phyloP scores from a whole-genome alignment of 2,113 vertebrate species.

The Poicephalus gulielmi region DNA sequence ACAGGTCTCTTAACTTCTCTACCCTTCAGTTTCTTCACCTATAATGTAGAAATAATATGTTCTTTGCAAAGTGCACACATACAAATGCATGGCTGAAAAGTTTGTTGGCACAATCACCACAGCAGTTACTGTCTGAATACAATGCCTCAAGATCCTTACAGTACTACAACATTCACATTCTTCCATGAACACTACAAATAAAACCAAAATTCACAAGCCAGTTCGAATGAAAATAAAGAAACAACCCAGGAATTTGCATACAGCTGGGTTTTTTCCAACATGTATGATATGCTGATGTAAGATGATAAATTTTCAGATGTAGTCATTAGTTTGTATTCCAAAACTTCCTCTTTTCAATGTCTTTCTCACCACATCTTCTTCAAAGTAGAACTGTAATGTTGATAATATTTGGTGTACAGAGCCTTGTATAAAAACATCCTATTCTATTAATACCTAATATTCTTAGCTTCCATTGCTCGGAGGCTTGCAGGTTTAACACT shows the following conservation, averaged over 20 bases:
- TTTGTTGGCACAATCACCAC: accelerated
- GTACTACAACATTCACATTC: not conserved
- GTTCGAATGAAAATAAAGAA: not conserved
- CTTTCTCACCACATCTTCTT: not conserved
- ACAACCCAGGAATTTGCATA: not conserved
- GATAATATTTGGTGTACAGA: not conserved
- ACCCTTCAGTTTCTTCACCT: not conserved
- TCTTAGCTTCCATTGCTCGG: not conserved
- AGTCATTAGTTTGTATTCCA: not conserved
- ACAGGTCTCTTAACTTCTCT: not conserved
- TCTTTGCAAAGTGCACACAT: not conserved
- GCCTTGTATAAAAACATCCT: not conserved
- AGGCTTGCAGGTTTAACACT: not conserved
- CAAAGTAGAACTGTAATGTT: not conserved
- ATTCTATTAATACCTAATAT: not conserved
- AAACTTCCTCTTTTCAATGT: not conserved
- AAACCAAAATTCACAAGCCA: not conserved
- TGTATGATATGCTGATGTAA: not conserved
- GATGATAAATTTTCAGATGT: not conserved
- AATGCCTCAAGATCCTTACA: not conserved
- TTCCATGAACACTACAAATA: not conserved
- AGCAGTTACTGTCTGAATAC: not conserved
- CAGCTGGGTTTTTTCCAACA: not conserved
- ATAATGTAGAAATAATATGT: accelerated
- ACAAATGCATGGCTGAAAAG: not conserved